Base-by-base conservation (phyloP, 2,797 vertebrate species). In the Tokudaia tokunoshimensis region DNA sequence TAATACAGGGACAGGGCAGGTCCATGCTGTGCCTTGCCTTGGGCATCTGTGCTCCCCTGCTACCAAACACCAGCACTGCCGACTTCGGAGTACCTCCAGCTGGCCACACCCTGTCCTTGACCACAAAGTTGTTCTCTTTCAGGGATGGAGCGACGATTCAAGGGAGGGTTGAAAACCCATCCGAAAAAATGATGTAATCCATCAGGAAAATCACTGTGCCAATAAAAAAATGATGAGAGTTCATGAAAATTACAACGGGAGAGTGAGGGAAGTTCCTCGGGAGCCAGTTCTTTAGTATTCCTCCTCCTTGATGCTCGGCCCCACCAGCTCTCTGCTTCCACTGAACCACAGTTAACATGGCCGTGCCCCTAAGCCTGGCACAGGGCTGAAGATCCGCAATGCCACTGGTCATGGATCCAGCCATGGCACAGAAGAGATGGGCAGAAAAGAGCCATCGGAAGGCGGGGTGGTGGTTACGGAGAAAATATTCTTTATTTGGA, bases 401-500 rank as follows among this genome's bases (percentile, higher is more conserved):
- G 31, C n/a, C 9, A 2, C 59, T 17, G 50, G 85, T 72, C n/a
- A 1, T 3, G 13, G 24, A 15, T 17, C 41, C 26, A 20, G 82
- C 37, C 10, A 0, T 1, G 47, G 59, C 26, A 41, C 37, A 20
- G 17, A 82, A 67, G 20, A 26, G 37, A 31, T 1, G 6, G 37
- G 24, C 0, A 3, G 84, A 17, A 57, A 31, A 57, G 50, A 89
- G 61, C 17, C 2, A 20, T 9, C 55, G 37, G 87, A 94, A 91
- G 76, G 57, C 0, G 1, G 57, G 91, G 75, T 11, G 67, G 78
- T 12, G 11, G 41, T 41, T 0, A 11, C 29, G 81, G 26, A 91
- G 61, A 75, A 94, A 67, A 75, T 55, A 74, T 22, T 83, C 89
- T 82, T 95, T 92, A 72, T 91, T 63, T 76, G 59, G 91, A 87